phyloP scores from a whole-genome alignment of 1,140 invertebrate genomes.

The Micrasema minimum region DNA sequence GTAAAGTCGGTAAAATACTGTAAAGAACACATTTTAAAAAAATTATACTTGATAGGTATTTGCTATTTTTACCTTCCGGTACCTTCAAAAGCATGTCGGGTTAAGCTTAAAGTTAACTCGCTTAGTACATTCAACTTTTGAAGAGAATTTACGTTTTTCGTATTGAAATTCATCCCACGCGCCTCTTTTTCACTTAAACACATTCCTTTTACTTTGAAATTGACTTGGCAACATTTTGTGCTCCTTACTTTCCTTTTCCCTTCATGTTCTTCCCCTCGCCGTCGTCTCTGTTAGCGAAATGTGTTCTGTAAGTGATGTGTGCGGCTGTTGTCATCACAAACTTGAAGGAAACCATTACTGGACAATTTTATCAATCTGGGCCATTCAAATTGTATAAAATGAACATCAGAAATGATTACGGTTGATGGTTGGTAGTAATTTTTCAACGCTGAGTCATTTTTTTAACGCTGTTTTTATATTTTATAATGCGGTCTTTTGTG shows the following conservation, averaged over 20 bases:
- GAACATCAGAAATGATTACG: not conserved
- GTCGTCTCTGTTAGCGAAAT: not conserved
- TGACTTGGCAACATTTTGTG: slow-evolving; percentile 32
- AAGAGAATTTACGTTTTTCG: slow-evolving; percentile 11
- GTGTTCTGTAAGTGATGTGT: slow-evolving; percentile 22
- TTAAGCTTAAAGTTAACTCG: not conserved
- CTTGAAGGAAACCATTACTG: slow-evolving; percentile 6
- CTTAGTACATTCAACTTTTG: slow-evolving; percentile 13
- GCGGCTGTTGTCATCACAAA: slow-evolving; percentile 30
- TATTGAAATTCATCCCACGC: slow-evolving; percentile 33
- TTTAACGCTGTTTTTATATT: too few species aligned
- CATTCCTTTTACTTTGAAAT: slow-evolving; percentile 35
- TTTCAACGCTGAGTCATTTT: not conserved
- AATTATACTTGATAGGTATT: too few species aligned
- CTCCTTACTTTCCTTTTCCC: slow-evolving; percentile 15
- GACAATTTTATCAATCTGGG: slow-evolving; percentile 8
- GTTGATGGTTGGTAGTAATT: not conserved
- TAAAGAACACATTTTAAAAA: too few species aligned
- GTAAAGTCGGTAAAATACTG: too few species aligned
- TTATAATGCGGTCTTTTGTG: too few species aligned
- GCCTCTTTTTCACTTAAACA: slow-evolving; percentile 36
- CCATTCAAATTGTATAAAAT: slow-evolving; percentile 6
- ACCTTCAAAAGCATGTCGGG: too few species aligned
- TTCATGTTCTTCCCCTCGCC: not conserved
- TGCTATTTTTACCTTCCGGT: too few species aligned